phyloP scores from a whole-genome alignment of 2,113 vertebrate species.

The Sapajus apella region DNA sequence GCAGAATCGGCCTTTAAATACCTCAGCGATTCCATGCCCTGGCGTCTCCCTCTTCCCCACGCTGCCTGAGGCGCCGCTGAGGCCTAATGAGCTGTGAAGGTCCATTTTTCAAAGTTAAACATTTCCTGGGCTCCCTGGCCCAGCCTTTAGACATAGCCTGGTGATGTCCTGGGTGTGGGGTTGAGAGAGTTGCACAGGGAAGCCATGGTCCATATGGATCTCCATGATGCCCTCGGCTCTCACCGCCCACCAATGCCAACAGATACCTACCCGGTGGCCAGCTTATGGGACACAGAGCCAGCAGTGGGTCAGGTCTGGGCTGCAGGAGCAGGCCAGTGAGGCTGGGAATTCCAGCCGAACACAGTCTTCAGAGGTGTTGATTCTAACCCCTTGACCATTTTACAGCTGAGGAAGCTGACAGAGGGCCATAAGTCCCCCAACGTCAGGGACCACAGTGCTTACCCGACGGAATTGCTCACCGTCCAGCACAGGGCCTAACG shows the following conservation, averaged over 20 bases:
- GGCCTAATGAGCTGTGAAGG: slow-evolving; percentile 74
- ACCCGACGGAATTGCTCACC: neutral
- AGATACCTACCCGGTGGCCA: neutral
- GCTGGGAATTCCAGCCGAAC: neutral
- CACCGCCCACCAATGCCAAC: fast-evolving
- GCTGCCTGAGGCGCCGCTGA: neutral
- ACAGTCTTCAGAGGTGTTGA: fast-evolving
- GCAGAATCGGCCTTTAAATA: slow-evolving; percentile 54
- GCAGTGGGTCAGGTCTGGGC: neutral
- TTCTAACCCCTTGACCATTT: neutral
- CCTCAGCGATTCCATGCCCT: neutral
- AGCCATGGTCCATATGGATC: fast-evolving
- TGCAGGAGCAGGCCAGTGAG: fast-evolving
- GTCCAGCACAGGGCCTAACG: neutral
- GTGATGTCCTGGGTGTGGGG: fast-evolving
- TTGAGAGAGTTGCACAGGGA: neutral
- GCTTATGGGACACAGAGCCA: fast-evolving
- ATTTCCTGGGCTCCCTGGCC: slow-evolving; percentile 38
- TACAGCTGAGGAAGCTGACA: neutral
- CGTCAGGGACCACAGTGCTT: neutral
- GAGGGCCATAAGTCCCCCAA: fast-evolving
- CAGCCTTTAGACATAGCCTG: neutral
- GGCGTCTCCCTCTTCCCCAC: neutral
- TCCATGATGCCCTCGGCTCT: fast-evolving
- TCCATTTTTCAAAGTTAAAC: slow-evolving; percentile 75